Base-by-base conservation (phyloP, 1,140 invertebrate genomes). In the Leptopilina clavipes region DNA sequence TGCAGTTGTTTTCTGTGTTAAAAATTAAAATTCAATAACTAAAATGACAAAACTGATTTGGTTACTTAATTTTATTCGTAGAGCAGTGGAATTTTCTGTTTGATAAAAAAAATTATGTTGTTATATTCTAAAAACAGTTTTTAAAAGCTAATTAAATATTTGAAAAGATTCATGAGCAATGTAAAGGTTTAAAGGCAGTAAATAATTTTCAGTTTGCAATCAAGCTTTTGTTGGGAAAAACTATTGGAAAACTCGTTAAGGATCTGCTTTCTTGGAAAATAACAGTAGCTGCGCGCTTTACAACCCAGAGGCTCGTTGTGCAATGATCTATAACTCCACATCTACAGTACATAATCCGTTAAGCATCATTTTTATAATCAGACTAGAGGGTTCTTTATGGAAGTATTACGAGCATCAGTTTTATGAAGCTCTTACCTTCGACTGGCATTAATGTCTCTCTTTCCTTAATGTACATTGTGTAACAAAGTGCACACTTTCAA, bases 311-410 rank as follows among this genome's bases (percentile, higher is more conserved):
- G 10, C 22, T 65, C 19, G 10, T 65, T 65, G 22, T 65, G 25
- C 14, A 65, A 65, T 37, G 25, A 65, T 65, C 59, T 31, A 65
- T 12, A 65, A 65, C 12, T 65, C 10, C 59, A 65, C 22, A 65
- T 31, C 22, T 22, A 22, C 12, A 22, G 25, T 25, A 14, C 11
- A 65, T 65, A 65, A 65, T 65, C 59, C 59, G 59, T 65, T 37
- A 65, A 65, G 59, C 19, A 65, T 65, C 59, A 31, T 22, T 65
- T 65, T 65, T 65, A 31, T 65, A 65, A 65, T 65, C 22, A 65
- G 25, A 65, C 59, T 31, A 65, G 25, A 65, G 59, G 25, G 59
- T 31, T 65, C 59, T 65, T 65, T 65, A 65, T 65, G 59, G 22
- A n/a, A 65, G 25, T 31, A 65, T 65, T 65, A 31, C 59, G 25